Evolutionary conservation across 2,888 invertebrate species (phyloP), one percentile per base, ranked within the genome.

Genomic region (Trissolcus japonicus): DNA sequence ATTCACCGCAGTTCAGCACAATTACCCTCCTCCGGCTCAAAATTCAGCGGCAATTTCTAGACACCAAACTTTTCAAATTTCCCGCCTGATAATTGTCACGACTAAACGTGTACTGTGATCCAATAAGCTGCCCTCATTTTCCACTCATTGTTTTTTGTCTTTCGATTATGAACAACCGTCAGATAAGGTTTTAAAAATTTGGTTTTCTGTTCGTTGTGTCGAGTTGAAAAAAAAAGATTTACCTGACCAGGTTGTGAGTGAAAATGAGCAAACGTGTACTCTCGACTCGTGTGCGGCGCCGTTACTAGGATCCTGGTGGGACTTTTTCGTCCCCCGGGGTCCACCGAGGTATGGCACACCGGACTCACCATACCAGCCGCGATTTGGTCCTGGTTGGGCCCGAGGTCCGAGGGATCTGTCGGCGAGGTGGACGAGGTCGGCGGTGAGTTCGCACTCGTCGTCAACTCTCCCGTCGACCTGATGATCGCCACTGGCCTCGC

Each of bases 401-500:
- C 86, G 50, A 88, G 86, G 83, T 83, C 90, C 78, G 82, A 85
- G 56, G 84, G 88, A 81, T 84, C 87, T 79, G 85, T 89, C 0
- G 89, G 89, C 54, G 89, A 88, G 0, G 87, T 85, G n/a, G 90
- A 88, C 50, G 93, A 92, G 9, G 92, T 91, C 19, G 93, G 93
- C 6, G 94, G 92, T 60, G 93, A 92, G 79, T 91, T 92, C 29
- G 92, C 91, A 82, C 92, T 91, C 76, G 92, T 91, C 59, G 91
- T 90, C 59, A 92, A 89, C 81, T 92, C 92, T 57, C 91, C 95
- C 83, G 97, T 96, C 67, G 97, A 97, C 83, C 97, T 93, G 85
- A 98, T 96, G 85, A 98, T 97, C 78, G 98, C 97, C 29, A 98
- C 98, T 0, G 98, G 98, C 80, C 98, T 92, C 2, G 98, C 98